Percentiles rank a stretch among this genome's conserved stretches.
phyloP scores from a whole-genome alignment of 1,140 invertebrate species.

The Hirudo medicinalis region DNA sequence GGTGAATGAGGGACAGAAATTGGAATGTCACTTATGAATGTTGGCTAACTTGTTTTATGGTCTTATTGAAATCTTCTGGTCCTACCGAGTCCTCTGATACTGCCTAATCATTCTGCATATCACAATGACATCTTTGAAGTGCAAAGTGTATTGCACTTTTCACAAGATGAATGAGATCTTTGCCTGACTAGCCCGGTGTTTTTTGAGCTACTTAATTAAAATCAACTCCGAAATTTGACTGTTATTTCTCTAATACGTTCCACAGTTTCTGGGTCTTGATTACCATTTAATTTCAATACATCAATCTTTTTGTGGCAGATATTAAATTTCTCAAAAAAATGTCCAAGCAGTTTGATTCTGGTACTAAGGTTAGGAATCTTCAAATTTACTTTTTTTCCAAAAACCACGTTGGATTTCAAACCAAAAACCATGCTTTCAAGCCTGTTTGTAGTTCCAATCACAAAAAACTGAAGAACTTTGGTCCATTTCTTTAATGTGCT shows the following conservation, averaged over 20 bases:
- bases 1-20: conserved; percentile 86
- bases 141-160: background rate
- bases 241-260: background rate
- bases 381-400: background rate
- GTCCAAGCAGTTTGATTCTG: background rate
- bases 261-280: background rate
- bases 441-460: background rate
- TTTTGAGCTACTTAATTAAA: background rate
- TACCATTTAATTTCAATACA: no score
- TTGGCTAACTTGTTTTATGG: conserved; percentile 68
- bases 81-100: background rate
- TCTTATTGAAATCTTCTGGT: conserved; percentile 40
- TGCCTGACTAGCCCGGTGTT: background rate
- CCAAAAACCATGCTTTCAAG: background rate
- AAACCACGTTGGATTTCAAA: background rate
- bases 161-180: background rate
- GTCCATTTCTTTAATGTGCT: background rate
- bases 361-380: background rate
- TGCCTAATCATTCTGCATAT: background rate
- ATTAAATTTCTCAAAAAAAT: no score
- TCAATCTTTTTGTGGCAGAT: background rate
- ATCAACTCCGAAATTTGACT: background rate
- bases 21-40: conserved; percentile 89
- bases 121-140: background rate
- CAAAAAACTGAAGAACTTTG: background rate